Conservation (phyloP, 1,140 invertebrate species). For the Mya arenaria region DNA sequence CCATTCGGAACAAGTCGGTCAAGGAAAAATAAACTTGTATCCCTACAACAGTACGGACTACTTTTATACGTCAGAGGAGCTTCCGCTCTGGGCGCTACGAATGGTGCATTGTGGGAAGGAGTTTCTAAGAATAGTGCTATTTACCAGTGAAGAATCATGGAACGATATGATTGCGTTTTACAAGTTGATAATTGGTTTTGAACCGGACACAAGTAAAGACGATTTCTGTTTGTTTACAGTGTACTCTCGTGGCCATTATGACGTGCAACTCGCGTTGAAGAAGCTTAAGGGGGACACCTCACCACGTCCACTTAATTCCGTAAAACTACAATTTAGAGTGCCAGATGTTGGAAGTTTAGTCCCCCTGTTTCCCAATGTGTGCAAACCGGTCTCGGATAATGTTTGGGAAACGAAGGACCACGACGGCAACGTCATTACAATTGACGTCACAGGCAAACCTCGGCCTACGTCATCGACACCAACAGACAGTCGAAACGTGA, state of each 20-base stretch:
- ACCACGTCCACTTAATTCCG: constrained; percentile 61
- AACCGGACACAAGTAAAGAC: constrained; percentile 67
- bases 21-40: constrained; percentile 68
- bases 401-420: constrained; percentile 76
- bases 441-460: constrained; percentile 63
- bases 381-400: constrained; percentile 73
- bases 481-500: neutral
- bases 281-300: constrained; percentile 56
- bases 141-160: constrained; percentile 72
- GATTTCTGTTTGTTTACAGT: constrained; percentile 78
- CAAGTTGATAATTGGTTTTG: constrained; percentile 69
- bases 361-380: constrained; percentile 75
- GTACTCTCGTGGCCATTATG: constrained; percentile 69
- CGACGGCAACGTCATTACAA: constrained; percentile 72
- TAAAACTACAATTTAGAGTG: constrained; percentile 71
- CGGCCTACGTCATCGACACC: constrained; percentile 36
- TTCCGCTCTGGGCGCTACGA: constrained; percentile 74
- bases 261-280: constrained; percentile 76
- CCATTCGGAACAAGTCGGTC: constrained; percentile 71
- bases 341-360: constrained; percentile 72
- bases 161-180: constrained; percentile 75
- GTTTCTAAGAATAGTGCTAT: constrained; percentile 71
- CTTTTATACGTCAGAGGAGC: constrained; percentile 72
- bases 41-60: constrained; percentile 73
- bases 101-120: constrained; percentile 78